Percentiles rank a stretch among this genome's conserved stretches.
These are phyloP conservation scores for Chionodraco myersi DNA, from an alignment of 2,113 vertebrate genomes.

Conservation along the genomic window DNA sequence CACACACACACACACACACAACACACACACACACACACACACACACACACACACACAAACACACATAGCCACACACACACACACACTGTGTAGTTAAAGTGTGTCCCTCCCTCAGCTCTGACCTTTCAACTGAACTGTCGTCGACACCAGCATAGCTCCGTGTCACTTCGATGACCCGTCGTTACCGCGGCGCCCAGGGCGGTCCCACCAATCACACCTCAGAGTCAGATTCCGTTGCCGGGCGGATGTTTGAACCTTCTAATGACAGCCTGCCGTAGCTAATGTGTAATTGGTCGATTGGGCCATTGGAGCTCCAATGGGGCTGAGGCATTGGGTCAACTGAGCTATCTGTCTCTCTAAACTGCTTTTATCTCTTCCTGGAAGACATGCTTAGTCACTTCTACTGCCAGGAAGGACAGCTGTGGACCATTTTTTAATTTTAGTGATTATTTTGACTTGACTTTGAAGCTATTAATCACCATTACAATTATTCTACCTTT, in stretches of 20 bases:
- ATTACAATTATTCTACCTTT: constrained; percentile 7
- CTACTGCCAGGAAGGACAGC: constrained; percentile 19
- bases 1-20: constrained; percentile 33
- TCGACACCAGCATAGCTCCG: constrained; percentile 75
- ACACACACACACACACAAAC: too few species aligned
- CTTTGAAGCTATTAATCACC: background rate
- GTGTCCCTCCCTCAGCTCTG: constrained; percentile 76
- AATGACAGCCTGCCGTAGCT: constrained; percentile 69
- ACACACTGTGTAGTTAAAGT: background rate
- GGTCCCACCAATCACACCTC: constrained; percentile 71
- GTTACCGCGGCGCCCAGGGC: constrained; percentile 72
- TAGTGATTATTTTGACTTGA: constrained; percentile 11
- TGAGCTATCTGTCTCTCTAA: constrained; percentile 56
- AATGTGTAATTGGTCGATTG: constrained; percentile 79
- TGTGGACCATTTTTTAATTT: background rate
- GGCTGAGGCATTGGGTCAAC: constrained; percentile 51
- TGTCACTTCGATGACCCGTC: constrained; percentile 67
- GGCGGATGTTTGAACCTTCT: constrained; percentile 72
- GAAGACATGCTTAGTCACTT: constrained; percentile 30
- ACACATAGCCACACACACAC: background rate
- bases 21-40: constrained; percentile 26
- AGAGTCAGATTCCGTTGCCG: constrained; percentile 58
- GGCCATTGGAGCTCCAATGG: constrained; percentile 43
- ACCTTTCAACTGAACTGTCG: constrained; percentile 74
- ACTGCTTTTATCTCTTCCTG: constrained; percentile 59